A percentile compares a stretch with the other conserved stretches of the same genome.
These are phyloP conservation scores for Drosophila cyrtoloma DNA, from an alignment of 2,888 invertebrate genomes.

Conservation along the genomic window DNA sequence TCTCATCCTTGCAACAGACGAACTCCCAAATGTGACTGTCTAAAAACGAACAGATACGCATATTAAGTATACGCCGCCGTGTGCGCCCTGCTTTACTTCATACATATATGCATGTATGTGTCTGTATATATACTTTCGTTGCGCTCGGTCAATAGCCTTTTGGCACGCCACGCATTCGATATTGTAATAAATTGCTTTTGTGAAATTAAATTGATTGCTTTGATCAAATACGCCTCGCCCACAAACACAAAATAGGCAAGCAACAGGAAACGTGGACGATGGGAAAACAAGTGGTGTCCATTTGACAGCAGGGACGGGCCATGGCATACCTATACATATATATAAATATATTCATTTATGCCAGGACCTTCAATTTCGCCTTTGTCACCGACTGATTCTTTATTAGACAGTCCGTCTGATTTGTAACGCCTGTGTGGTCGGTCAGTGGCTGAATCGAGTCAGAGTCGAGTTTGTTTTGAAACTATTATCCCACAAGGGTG, in stretches of 20 bases:
- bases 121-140: not conserved
- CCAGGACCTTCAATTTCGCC: constrained; percentile 28
- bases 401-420: constrained; percentile 61
- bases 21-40: not conserved
- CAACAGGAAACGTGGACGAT: constrained; percentile 33
- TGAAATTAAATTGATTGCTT: constrained; percentile 80
- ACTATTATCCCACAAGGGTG: constrained; percentile 4
- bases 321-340: constrained; percentile 15
- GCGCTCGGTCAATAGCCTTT: constrained; percentile 61
- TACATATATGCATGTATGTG: constrained; percentile 1
- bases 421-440: constrained; percentile 42
- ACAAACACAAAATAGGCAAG: constrained; percentile 24
- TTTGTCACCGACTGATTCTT: constrained; percentile 63
- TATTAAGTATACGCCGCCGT: constrained; percentile 49
- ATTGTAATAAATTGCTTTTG: constrained; percentile 76
- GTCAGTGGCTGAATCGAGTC: not conserved
- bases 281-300: constrained; percentile 1
- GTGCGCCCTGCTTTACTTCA: constrained; percentile 3
- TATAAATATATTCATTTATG: constrained; percentile 54
- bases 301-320: constrained; percentile 16
- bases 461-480: constrained; percentile 13
- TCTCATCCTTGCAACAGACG: not conserved
- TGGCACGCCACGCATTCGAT: constrained; percentile 45
- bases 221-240: constrained; percentile 63
- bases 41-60: constrained; percentile 9